phyloP scores from a whole-genome alignment of 2,113 vertebrate species.

The Heterotilapia buettikoferi region DNA sequence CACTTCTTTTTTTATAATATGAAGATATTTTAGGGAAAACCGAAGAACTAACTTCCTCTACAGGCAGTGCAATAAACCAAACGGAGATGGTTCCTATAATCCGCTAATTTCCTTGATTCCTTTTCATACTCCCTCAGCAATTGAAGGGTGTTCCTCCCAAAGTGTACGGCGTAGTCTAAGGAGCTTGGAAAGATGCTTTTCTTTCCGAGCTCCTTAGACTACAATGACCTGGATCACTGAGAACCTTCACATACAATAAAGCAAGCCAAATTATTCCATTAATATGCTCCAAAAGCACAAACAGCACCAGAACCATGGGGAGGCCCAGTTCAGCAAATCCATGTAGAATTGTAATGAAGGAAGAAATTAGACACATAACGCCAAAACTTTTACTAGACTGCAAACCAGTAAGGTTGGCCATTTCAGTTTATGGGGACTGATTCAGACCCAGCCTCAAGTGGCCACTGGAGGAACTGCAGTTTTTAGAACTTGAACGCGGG shows the following conservation, averaged over 20 bases:
- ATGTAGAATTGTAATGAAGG: not conserved
- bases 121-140: not conserved
- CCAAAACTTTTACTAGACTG: not conserved
- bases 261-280: not conserved
- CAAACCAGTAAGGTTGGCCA: not conserved
- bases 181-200: not conserved
- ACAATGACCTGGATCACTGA: not conserved
- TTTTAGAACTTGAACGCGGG: not conserved
- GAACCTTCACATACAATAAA: not conserved
- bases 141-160: not conserved
- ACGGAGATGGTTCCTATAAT: not conserved
- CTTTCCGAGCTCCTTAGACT: not conserved
- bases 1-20: not conserved
- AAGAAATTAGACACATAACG: not conserved
- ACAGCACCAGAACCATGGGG: not conserved
- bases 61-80: not conserved
- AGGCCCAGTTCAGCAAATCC: not conserved
- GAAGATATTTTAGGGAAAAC: not conserved
- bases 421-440: not conserved
- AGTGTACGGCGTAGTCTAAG: not conserved
- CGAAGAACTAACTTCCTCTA: not conserved
- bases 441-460: not conserved
- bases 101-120: not conserved
- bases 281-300: not conserved
- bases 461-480: not conserved